Evolutionary conservation across 2,113 vertebrate species (phyloP).

Genomic region (Tetraodon nigroviridis): DNA sequence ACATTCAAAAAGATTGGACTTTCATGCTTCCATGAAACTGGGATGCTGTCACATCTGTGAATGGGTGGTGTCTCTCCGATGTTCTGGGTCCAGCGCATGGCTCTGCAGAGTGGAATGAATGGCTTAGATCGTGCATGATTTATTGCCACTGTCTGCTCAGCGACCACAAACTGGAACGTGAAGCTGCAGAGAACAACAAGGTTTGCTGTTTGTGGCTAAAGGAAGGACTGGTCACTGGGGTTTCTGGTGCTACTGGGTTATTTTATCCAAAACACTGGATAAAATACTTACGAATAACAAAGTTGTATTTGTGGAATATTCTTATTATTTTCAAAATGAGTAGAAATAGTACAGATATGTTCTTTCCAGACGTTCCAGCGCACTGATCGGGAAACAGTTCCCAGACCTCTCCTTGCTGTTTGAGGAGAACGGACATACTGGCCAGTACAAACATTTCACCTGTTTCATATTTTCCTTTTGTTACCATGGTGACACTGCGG

Average conservation of each 20-base stretch:
- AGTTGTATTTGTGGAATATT: no score
- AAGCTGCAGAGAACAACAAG: neutral
- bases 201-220: slow-evolving; percentile 30
- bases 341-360: no score
- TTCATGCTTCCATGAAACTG: neutral
- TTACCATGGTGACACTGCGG: slow-evolving; percentile 52
- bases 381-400: no score
- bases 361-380: no score
- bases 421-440: slow-evolving; percentile 26
- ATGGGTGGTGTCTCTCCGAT: slow-evolving; percentile 19
- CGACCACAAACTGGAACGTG: slow-evolving; percentile 1
- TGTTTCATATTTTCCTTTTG: slow-evolving; percentile 16
- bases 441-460: slow-evolving; percentile 1
- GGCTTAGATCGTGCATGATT: neutral
- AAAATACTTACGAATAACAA: no score
- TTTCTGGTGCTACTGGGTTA: no score
- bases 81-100: slow-evolving; percentile 8
- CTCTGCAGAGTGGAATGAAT: slow-evolving; percentile 8
- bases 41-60: slow-evolving; percentile 5
- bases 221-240: slow-evolving; percentile 6
- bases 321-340: no score
- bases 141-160: neutral
- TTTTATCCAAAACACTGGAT: no score
- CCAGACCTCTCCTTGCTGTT: slow-evolving; percentile 4
- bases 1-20: slow-evolving; percentile 18